Base-by-base conservation (phyloP, 2,888 invertebrate genomes). In the Sialis lutaria region DNA sequence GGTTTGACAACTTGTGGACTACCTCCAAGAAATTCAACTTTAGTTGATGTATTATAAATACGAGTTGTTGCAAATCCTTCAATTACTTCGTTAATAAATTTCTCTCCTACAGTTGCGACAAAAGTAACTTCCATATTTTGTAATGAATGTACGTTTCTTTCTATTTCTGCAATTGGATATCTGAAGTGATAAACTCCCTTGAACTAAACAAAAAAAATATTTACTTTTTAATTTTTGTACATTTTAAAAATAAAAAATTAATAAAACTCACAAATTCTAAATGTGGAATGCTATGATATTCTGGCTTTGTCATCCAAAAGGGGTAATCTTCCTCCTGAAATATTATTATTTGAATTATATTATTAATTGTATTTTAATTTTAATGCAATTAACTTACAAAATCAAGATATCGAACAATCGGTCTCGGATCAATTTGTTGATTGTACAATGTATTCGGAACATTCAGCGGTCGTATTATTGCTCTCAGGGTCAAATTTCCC, bases 1-100 rank as follows among this genome's bases (percentile, higher is more conserved):
- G 96, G 95, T 63, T 95, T 96, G 67, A 95, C 95, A 10, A 96
- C 83, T 64, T 95, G 90, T 6, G 95, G 88, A 0, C 82, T 76
- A 33, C 88, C 90, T 0, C 95, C 96, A 2, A 95, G 70, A 64
- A 95, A 90, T 35, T 78, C 73, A 1, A 95, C 74, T 46, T 79
- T 76, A 6, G 92, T 72, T 6, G 85, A 85, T 0, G 91, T 89
- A 67, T 91, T 90, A 61, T 82, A 91, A 44, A 96, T 79, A 53
- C 91, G 70, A 0, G 92, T 85, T 49, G 82, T 80, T 9, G 92
- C 84, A 68, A 80, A 89, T 0, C 95, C 96, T 52, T 85, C 81
- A 42, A 90, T 77, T 42, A 84, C 67, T 64, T 91, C 88, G 58
- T 91, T 82, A 48, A 88, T 72, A 65, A 87, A 90, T 44, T 80